Evolutionary conservation across 2,888 invertebrate species (phyloP).

Genomic region (Loripinus fragilis): DNA sequence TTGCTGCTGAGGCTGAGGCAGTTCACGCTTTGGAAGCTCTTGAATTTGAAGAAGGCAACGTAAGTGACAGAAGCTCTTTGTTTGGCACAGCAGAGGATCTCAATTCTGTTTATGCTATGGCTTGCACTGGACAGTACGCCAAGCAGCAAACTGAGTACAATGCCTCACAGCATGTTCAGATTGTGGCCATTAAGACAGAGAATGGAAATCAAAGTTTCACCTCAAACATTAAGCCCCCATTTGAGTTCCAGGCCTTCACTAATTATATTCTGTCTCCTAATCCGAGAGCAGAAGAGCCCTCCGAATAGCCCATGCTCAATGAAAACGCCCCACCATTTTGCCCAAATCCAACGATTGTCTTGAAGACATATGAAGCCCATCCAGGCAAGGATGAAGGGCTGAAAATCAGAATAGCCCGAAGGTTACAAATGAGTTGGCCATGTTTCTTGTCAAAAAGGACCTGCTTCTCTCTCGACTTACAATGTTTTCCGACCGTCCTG

Average conservation of each 20-base stretch:
- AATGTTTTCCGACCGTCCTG: slow-evolving; percentile 35
- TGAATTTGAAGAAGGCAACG: too few species aligned
- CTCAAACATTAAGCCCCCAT: too few species aligned
- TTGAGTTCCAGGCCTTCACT: too few species aligned
- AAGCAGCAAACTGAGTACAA: not conserved
- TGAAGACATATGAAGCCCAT: not conserved
- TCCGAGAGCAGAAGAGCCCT: too few species aligned
- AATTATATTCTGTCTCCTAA: too few species aligned
- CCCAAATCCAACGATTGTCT: not conserved
- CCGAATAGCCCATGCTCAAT: too few species aligned
- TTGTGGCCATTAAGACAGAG: too few species aligned
- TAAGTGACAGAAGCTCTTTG: not conserved
- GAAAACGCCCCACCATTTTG: not conserved
- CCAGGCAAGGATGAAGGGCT: not conserved
- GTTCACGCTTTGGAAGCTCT: too few species aligned
- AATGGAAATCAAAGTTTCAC: too few species aligned
- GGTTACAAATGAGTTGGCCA: slow-evolving; percentile 14
- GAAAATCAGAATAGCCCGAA: not conserved
- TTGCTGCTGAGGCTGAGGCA: not conserved
- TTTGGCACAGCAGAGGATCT: not conserved
- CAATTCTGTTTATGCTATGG: not conserved
- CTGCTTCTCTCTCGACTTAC: slow-evolving; percentile 30
- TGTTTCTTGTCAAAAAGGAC: slow-evolving; percentile 35
- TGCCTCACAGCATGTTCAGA: not conserved
- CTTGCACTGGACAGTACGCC: not conserved